Evolutionary conservation across 2,113 vertebrate species (phyloP).

Genomic region (Dryoscopus gambensis): DNA sequence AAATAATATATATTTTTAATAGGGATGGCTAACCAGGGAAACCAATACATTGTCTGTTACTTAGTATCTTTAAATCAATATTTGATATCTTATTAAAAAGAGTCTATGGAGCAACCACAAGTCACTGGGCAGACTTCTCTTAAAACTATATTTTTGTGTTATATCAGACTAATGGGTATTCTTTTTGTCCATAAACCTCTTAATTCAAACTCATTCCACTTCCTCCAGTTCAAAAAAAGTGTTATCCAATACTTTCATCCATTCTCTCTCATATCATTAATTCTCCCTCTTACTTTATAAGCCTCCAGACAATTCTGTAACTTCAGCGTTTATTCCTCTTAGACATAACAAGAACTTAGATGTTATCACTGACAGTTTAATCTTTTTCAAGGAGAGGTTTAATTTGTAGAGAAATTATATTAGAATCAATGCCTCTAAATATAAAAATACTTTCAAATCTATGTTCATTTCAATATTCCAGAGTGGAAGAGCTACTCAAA

Average conservation of each 20-base stretch:
- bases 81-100: constrained; percentile 31
- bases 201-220: constrained; percentile 14
- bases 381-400: constrained; percentile 56
- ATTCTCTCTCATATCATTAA: constrained; percentile 9
- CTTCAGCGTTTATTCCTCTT: constrained; percentile 61
- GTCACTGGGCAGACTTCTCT: not conserved
- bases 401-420: constrained; percentile 55
- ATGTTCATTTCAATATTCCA: constrained; percentile 31
- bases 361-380: constrained; percentile 62
- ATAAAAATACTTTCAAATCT: constrained; percentile 48
- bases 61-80: constrained; percentile 13
- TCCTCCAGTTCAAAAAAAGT: not conserved
- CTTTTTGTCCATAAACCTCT: constrained; percentile 32
- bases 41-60: not conserved
- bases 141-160: not conserved
- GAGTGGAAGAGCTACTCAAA: not conserved
- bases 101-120: not conserved
- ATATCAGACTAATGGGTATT: not conserved
- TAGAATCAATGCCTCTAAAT: constrained; percentile 42
- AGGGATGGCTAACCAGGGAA: constrained; percentile 26
- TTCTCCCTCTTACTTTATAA: constrained; percentile 38
- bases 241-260: constrained; percentile 31
- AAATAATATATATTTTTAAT: constrained; percentile 50
- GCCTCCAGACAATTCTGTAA: constrained; percentile 59
- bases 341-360: constrained; percentile 54